phyloP scores from a whole-genome alignment of 2,797 vertebrate genomes.

The Pyrrhura leucotis region DNA sequence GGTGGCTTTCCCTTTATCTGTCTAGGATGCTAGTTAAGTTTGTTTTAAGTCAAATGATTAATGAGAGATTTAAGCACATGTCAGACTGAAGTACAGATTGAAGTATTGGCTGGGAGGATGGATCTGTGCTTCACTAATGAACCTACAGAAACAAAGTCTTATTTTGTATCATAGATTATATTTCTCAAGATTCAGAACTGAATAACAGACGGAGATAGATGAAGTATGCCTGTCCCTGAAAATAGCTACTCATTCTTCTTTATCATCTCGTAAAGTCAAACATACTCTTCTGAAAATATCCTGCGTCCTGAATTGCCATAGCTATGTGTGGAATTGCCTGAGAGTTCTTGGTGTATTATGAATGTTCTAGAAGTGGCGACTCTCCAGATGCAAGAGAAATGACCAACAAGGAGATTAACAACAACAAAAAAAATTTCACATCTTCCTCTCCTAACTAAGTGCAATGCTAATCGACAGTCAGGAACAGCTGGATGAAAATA shows the following conservation, averaged over 20 bases:
- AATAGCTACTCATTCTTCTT: constrained; percentile 62
- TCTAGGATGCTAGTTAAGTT: neutral
- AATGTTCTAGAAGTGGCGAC: neutral
- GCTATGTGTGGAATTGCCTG: neutral
- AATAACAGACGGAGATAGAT: constrained; percentile 22
- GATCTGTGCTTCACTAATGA: constrained; percentile 18
- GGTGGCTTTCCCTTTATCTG: neutral
- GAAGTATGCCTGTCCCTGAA: constrained; percentile 31
- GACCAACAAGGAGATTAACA: neutral
- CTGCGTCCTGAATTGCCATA: neutral
- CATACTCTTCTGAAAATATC: constrained; percentile 6
- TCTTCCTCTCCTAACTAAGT: constrained; percentile 13
- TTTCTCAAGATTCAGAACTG: constrained; percentile 33
- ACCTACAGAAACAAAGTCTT: constrained; percentile 15
- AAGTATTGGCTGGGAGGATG: neutral
- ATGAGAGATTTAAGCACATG: neutral
- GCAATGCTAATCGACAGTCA: neutral
- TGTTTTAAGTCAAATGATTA: constrained; percentile 12
- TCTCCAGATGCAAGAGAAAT: neutral
- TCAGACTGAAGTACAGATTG: neutral
- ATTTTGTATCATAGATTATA: neutral
- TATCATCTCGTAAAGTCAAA: constrained; percentile 35
- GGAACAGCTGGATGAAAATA: constrained; percentile 6
- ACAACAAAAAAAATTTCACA: neutral
- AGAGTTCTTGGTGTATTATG: neutral